Conservation (phyloP, 2,797 vertebrate species). For the Acrossocheilus wenchowensis region DNA sequence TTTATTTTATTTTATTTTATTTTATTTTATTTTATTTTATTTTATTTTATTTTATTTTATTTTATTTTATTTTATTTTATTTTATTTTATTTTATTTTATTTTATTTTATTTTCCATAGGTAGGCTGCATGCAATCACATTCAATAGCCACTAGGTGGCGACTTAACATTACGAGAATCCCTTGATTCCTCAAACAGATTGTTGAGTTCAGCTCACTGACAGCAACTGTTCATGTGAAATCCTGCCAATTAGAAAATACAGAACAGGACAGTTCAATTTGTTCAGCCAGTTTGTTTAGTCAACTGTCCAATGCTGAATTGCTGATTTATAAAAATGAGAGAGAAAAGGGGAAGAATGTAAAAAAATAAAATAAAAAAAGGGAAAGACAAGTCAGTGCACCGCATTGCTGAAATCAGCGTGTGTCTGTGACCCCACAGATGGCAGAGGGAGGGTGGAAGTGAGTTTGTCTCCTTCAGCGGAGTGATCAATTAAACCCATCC, state of each 20-base stretch:
- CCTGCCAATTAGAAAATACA: constrained; percentile 10
- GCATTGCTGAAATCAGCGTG: constrained; percentile 55
- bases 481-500: constrained; percentile 68
- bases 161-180: not conserved
- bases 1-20: no score
- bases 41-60: no score
- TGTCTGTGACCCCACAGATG: constrained; percentile 40
- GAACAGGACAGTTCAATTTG: not conserved
- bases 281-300: constrained; percentile 6
- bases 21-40: no score
- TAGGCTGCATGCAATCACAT: not conserved
- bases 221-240: constrained; percentile 18
- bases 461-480: constrained; percentile 54
- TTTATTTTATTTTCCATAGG: no score
- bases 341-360: not conserved
- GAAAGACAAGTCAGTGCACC: constrained; percentile 53
- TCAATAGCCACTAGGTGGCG: not conserved
- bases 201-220: not conserved
- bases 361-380: not conserved
- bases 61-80: no score
- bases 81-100: no score
- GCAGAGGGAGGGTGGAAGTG: constrained; percentile 30
- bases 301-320: not conserved
- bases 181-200: constrained; percentile 8
- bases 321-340: not conserved